phyloP scores from a whole-genome alignment of 2,888 invertebrate genomes.

The Odontothrips loti region DNA sequence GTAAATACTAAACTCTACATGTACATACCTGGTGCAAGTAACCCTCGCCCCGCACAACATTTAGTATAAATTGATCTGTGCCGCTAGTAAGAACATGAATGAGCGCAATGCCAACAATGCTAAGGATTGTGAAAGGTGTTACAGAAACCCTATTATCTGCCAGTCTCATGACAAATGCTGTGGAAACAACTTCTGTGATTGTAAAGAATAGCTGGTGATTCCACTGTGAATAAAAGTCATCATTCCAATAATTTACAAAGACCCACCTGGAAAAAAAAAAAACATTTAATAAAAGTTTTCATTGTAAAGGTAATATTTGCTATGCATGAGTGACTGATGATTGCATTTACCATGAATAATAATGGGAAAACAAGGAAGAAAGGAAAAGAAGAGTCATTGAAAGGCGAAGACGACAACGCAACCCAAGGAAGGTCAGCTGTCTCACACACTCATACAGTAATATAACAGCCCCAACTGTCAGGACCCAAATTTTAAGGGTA shows the following conservation, averaged over 20 bases:
- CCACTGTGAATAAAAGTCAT: conserved; percentile 66
- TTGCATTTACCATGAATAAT: conserved; percentile 55
- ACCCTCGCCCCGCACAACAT: conserved; percentile 61
- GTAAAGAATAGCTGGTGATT: conserved; percentile 63
- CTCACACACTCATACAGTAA: conserved; percentile 59
- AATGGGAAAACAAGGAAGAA: conserved; percentile 61
- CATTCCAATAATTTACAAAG: conserved; percentile 66
- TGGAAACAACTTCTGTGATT: conserved; percentile 59
- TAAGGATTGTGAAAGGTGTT: conserved; percentile 54
- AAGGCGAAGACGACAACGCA: conserved; percentile 53
- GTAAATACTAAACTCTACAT: neutral
- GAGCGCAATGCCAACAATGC: conserved; percentile 57
- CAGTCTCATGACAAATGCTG: conserved; percentile 55
- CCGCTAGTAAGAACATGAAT: conserved; percentile 60
- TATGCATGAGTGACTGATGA: neutral
- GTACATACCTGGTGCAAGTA: conserved; percentile 59
- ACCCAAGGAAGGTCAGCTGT: conserved; percentile 52
- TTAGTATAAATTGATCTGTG: conserved; percentile 61
- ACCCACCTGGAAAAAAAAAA: conserved; percentile 52
- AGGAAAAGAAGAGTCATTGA: conserved; percentile 61
- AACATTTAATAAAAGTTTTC: neutral
- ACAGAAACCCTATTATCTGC: conserved; percentile 53
- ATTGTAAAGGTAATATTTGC: neutral
- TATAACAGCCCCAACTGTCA: conserved; percentile 56
- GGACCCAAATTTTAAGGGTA: conserved; percentile 62